Conservation (phyloP, 37 sponge, comb jelly and placozoan genomes). For the Cliona cf. orientalis region DNA sequence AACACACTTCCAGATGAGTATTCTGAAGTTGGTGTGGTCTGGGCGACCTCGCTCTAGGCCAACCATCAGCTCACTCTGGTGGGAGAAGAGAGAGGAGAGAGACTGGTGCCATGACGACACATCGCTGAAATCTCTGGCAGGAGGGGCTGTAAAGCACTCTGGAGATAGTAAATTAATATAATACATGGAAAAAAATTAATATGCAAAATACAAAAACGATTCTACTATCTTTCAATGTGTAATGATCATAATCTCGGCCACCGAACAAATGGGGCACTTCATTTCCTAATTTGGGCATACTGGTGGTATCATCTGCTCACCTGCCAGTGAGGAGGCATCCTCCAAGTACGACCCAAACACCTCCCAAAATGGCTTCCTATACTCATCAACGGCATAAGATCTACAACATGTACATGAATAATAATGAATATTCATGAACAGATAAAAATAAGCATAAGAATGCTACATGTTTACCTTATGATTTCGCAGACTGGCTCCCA, state of each 20-base stretch:
- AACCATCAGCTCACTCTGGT: background rate
- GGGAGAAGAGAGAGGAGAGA: slow-evolving; percentile 16
- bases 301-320: slow-evolving; percentile 4
- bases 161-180: background rate
- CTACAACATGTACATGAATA: slow-evolving; percentile 18
- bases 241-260: background rate
- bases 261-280: no score
- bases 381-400: slow-evolving; percentile 67
- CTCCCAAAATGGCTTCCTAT: slow-evolving; percentile 77
- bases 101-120: slow-evolving; percentile 9
- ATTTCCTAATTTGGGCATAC: background rate
- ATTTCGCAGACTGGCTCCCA: slow-evolving; percentile 74
- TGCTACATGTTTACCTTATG: slow-evolving; percentile 45
- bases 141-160: background rate
- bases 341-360: slow-evolving; percentile 65
- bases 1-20: slow-evolving; percentile 77
- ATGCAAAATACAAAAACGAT: background rate
- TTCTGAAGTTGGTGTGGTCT: slow-evolving; percentile 75
- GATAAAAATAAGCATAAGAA: background rate
- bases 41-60: slow-evolving; percentile 56
- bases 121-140: background rate
- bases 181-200: background rate
- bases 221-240: background rate
- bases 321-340: slow-evolving; percentile 11
- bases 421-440: slow-evolving; percentile 1